phyloP scores from a whole-genome alignment of 2,797 vertebrate genomes.

The Sebastes oblongus region DNA sequence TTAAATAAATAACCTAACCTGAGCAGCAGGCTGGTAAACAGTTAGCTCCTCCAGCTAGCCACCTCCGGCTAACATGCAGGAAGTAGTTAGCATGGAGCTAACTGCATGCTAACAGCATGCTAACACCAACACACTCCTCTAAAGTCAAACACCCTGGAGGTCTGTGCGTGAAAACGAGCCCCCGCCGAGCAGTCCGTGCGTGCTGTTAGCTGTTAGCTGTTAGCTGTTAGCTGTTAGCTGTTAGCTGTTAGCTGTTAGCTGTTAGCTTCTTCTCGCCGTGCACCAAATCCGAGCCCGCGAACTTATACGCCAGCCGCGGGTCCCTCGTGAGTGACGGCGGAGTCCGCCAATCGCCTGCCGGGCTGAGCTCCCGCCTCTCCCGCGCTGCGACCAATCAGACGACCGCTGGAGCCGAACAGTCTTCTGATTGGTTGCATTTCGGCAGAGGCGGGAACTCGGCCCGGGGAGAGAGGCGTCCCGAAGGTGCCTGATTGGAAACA shows the following conservation, averaged over 20 bases:
- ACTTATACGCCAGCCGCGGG: constrained; percentile 23
- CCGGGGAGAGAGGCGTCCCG: neutral
- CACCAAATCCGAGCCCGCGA: rapidly evolving
- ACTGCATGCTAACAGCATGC: too few relatives aligned
- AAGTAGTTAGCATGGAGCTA: constrained; percentile 34
- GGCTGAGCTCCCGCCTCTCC: neutral
- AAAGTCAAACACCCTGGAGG: too few relatives aligned
- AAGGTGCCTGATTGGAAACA: constrained; percentile 51
- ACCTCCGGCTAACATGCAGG: constrained; percentile 26
- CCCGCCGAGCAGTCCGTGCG: neutral
- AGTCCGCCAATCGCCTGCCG: neutral
- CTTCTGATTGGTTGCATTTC: neutral
- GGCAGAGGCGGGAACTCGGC: neutral
- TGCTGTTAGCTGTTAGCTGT: too few relatives aligned
- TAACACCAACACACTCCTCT: neutral
- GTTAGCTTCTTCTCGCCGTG: constrained; percentile 13
- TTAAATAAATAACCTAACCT: neutral
- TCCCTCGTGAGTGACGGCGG: neutral
- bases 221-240: too few relatives aligned
- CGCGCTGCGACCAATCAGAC: constrained; percentile 3
- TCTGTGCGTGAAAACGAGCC: neutral
- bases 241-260: neutral
- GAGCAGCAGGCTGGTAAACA: constrained; percentile 27
- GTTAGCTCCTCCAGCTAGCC: constrained; percentile 59
- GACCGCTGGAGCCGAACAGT: rapidly evolving